Percentiles rank a stretch among this genome's conserved stretches.
These are phyloP conservation scores for Drosophila ustulata DNA, from an alignment of 2,888 invertebrate genomes.

Conservation along the genomic window DNA sequence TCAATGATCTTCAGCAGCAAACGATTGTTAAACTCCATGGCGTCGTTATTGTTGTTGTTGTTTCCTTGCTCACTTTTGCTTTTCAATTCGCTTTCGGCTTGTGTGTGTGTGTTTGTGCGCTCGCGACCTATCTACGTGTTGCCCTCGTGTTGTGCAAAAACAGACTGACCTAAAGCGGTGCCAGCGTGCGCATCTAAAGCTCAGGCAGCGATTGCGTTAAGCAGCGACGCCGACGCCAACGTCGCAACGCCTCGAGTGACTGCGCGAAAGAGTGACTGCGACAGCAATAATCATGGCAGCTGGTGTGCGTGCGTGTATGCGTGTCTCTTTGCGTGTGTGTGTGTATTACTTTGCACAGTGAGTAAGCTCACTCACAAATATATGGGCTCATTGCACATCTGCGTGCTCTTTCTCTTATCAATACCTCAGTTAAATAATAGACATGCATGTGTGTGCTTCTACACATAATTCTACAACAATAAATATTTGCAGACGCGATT, in stretches of 20 bases:
- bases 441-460: neutral
- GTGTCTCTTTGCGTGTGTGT: slow-evolving; percentile 4
- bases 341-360: slow-evolving; percentile 1
- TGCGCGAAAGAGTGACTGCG: neutral
- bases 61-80: slow-evolving; percentile 30
- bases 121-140: slow-evolving; percentile 44
- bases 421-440: neutral
- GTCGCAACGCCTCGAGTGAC: neutral
- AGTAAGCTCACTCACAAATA: neutral
- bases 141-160: slow-evolving; percentile 49
- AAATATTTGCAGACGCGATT: neutral
- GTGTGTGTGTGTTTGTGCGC: neutral
- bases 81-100: slow-evolving; percentile 14
- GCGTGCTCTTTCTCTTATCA: slow-evolving; percentile 23
- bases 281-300: neutral
- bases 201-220: slow-evolving; percentile 21
- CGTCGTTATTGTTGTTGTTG: slow-evolving; percentile 14
- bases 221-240: slow-evolving; percentile 22
- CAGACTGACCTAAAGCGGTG: slow-evolving; percentile 49
- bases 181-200: slow-evolving; percentile 45
- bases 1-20: slow-evolving; percentile 83
- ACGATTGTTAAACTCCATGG: slow-evolving; percentile 84
- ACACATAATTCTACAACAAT: neutral
- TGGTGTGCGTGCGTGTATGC: slow-evolving; percentile 1
- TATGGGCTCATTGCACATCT: neutral